Percentiles rank a stretch among this genome's conserved stretches.
phyloP scores from a whole-genome alignment of 2,113 vertebrate genomes.

The Recurvirostra avosetta region DNA sequence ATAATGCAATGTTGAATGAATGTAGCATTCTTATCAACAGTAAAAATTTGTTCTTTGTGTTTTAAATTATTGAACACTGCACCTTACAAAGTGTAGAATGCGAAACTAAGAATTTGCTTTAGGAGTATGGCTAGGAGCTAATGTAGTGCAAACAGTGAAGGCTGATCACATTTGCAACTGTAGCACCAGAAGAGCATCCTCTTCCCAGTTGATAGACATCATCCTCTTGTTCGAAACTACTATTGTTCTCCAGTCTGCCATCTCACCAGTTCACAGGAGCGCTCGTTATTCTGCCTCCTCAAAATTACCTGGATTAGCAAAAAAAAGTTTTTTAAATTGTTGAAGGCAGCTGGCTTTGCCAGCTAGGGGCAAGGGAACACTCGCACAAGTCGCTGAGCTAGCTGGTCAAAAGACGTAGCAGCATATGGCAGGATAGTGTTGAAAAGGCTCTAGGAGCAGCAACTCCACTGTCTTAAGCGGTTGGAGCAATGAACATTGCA shows the following conservation, averaged over 20 bases:
- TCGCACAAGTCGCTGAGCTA: neutral
- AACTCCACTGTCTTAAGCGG: neutral
- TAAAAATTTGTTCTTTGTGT: conserved; percentile 1
- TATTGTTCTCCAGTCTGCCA: neutral
- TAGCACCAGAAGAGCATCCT: neutral
- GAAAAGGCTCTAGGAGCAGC: neutral
- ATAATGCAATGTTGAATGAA: conserved; percentile 2
- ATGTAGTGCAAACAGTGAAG: neutral
- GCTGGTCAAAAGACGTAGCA: neutral
- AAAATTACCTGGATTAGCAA: neutral
- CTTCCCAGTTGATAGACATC: neutral
- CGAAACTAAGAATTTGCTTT: neutral
- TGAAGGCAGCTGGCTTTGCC: neutral
- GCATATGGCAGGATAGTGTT: neutral
- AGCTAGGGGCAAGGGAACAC: neutral
- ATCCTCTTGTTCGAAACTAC: neutral
- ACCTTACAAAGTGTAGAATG: neutral
- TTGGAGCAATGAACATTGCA: neutral
- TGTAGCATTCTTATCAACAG: neutral
- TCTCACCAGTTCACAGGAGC: neutral
- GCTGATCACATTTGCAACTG: neutral
- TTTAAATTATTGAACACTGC: neutral
- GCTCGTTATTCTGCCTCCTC: neutral
- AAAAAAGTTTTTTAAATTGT: neutral
- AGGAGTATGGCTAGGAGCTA: neutral